Evolutionary conservation across 2,113 vertebrate genomes (phyloP), one percentile per base, ranked within the genome.

Genomic region (Grallaria varia): DNA sequence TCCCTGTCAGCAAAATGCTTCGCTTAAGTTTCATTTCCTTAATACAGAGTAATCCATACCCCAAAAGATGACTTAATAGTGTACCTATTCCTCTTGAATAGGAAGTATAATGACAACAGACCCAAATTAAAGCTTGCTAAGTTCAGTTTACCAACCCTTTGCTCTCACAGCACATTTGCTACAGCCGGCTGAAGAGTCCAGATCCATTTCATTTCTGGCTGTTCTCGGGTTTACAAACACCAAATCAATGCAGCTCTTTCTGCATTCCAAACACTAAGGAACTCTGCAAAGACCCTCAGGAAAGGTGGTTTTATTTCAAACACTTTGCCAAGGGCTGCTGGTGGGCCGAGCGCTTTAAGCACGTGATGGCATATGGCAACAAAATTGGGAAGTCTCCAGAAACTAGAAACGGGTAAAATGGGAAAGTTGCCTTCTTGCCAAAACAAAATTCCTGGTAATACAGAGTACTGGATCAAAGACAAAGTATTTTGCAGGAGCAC

Each of bases 221-320:
- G 52, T 79, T 56, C 92, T 80, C 35, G 4, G 5, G 64, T 91
- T 93, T 88, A 83, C 73, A 45, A 89, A 72, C 33, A 55, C 93
- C 71, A 86, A 92, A 90, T 88, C 78, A 94, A 95, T 47, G 60
- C 71, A 73, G 35, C 42, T 92, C 60, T 62, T 85, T 66, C 52
- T 3, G 1, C 31, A 89, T 75, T 31, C 37, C 80, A 64, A 89
- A 92, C 77, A 85, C 0, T 1, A 67, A 91, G 81, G 59, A 76
- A 67, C 31, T 66, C 79, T 80, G 82, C 67, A 87, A 95, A 91
- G 23, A 79, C 63, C 63, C 72, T 86, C 7, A 4, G 35, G 45
- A 90, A 87, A 82, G 33, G 58, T 12, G 39, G 6, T 14, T 95
- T 59, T 82, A 53, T 59, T 97, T 88, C 49, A 58, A 84, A 78